A percentile compares a stretch with the other conserved stretches of the same genome.
Conservation (phyloP, 2,113 vertebrate species). For the Meleagris gallopavo region DNA sequence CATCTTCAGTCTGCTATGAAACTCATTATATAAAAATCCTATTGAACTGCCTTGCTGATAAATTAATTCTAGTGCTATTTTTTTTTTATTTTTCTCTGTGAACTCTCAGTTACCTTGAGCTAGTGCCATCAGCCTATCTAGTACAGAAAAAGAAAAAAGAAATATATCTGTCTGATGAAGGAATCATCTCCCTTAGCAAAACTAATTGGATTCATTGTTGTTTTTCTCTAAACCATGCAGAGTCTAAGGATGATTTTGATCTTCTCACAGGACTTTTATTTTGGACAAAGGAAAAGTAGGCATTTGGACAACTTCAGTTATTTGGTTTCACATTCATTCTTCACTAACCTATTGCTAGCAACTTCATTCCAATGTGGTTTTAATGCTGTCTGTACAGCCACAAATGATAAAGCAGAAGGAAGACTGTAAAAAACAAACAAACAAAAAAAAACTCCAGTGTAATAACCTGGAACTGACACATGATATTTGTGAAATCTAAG, state of each 20-base stretch:
- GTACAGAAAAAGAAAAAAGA: background rate
- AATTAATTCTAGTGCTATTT: background rate
- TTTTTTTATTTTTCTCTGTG: background rate
- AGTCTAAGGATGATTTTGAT: background rate
- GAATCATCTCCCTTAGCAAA: background rate
- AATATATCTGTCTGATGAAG: background rate
- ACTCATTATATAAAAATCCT: constrained; percentile 21
- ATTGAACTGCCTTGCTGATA: background rate
- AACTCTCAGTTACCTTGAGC: constrained; percentile 3
- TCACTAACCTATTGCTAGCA: background rate
- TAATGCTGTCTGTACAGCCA: background rate
- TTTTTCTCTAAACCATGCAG: background rate
- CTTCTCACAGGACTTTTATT: background rate
- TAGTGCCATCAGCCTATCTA: background rate
- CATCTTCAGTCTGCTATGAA: constrained; percentile 27
- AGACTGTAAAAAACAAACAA: background rate
- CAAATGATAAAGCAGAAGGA: background rate
- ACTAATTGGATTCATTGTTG: background rate
- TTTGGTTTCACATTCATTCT: background rate
- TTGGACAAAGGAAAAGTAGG: background rate
- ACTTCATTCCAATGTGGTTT: background rate
- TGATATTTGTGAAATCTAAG: background rate
- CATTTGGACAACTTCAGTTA: background rate
- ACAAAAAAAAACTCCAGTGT: background rate
- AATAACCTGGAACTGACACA: background rate